These are phyloP conservation scores for Acleris holmiana DNA, from an alignment of 2,888 invertebrate genomes.

Conservation along the genomic window DNA sequence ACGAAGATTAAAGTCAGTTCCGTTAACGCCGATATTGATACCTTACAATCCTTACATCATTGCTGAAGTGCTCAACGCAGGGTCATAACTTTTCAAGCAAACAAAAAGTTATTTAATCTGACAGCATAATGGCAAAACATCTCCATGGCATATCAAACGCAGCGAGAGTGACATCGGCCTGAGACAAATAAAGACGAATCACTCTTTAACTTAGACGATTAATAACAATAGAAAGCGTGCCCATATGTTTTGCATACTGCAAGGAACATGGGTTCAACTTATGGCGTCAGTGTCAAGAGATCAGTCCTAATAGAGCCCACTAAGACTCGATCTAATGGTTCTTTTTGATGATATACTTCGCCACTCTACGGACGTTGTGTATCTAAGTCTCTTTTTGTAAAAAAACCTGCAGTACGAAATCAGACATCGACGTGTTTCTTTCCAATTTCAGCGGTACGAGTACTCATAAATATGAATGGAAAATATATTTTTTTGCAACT, in stretches of 20 bases:
- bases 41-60: neutral
- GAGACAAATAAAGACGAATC: slow-evolving; percentile 52
- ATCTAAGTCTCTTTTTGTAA: too few species aligned
- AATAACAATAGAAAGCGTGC: slow-evolving; percentile 55
- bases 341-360: too few species aligned
- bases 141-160: slow-evolving; percentile 26
- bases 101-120: slow-evolving; percentile 14
- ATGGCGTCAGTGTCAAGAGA: slow-evolving; percentile 13
- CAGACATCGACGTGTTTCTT: too few species aligned
- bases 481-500: too few species aligned
- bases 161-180: slow-evolving; percentile 21
- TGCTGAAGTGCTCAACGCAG: neutral
- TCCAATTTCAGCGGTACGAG: too few species aligned
- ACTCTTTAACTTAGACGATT: slow-evolving; percentile 45
- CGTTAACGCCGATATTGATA: too few species aligned
- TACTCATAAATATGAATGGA: too few species aligned
- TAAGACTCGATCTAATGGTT: too few species aligned
- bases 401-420: too few species aligned
- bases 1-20: too few species aligned
- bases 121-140: slow-evolving; percentile 30
- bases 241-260: slow-evolving; percentile 56
- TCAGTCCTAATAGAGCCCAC: neutral
- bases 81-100: neutral
- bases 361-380: too few species aligned
- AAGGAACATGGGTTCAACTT: slow-evolving; percentile 44